phyloP scores from a whole-genome alignment of 2,888 invertebrate species.

The Hermodice carunculata region DNA sequence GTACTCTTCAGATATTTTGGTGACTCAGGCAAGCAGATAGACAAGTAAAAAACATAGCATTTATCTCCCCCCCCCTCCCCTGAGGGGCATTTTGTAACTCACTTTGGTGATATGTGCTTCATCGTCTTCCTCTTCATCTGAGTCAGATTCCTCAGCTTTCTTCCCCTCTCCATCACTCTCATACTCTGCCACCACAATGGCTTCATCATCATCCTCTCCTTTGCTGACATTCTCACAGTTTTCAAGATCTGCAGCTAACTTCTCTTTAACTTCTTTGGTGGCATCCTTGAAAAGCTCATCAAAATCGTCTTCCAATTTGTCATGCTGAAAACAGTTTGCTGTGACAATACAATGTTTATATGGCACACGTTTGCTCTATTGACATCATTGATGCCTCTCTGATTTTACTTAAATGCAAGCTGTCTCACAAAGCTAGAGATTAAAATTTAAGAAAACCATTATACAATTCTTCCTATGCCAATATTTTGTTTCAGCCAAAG shows the following conservation, averaged over 20 bases:
- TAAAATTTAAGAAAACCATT: too few species aligned
- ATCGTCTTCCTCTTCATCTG: constrained; percentile 50
- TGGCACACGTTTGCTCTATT: too few species aligned
- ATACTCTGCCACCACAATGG: constrained; percentile 60
- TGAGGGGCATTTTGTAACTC: background rate
- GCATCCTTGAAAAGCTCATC: constrained; percentile 58
- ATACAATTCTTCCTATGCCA: background rate
- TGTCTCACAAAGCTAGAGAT: too few species aligned
- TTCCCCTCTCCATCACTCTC: constrained; percentile 59
- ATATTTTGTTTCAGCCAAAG: background rate
- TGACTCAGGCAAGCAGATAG: too few species aligned
- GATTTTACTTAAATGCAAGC: too few species aligned
- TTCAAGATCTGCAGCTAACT: constrained; percentile 52
- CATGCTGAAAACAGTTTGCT: constrained; percentile 41
- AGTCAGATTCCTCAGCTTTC: constrained; percentile 52
- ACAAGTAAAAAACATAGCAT: too few species aligned
- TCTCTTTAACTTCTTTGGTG: constrained; percentile 56
- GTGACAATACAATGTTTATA: background rate
- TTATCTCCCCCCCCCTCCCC: too few species aligned
- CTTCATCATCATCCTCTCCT: constrained; percentile 47
- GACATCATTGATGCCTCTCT: too few species aligned
- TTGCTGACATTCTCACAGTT: constrained; percentile 21
- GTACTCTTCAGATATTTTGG: too few species aligned
- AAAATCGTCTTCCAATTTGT: constrained; percentile 58
- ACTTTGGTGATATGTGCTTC: constrained; percentile 64